Percentiles rank a stretch among this genome's conserved stretches.
These are phyloP conservation scores for Myripristis jacobus DNA, from an alignment of 2,797 vertebrate species.

Conservation along the genomic window DNA sequence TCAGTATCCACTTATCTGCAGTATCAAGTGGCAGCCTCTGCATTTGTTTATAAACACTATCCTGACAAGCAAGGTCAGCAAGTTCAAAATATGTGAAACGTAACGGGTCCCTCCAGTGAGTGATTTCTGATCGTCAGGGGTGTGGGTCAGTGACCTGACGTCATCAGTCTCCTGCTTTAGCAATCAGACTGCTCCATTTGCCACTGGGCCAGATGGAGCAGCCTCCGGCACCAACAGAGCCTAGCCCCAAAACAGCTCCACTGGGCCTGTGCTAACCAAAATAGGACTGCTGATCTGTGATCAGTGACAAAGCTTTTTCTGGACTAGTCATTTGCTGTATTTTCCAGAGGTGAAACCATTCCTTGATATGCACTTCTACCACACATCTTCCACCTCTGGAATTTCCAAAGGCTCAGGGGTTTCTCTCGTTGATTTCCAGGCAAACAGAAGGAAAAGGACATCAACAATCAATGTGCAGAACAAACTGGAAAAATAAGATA, in stretches of 20 bases:
- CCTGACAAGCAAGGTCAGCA: not conserved
- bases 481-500: conserved; percentile 10
- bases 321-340: conserved; percentile 23
- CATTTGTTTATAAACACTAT: not conserved
- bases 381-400: conserved; percentile 17
- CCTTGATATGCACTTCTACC: conserved; percentile 29
- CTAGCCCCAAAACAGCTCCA: conserved; percentile 13
- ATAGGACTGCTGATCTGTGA: conserved; percentile 10
- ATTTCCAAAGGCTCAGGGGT: conserved; percentile 16
- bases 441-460: conserved; percentile 6
- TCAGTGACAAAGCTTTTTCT: conserved; percentile 39
- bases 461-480: not conserved
- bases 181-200: conserved; percentile 23
- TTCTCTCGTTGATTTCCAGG: conserved; percentile 26
- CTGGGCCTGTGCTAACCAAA: conserved; percentile 8
- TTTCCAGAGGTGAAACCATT: conserved; percentile 44
- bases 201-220: conserved; percentile 28
- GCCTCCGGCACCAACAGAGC: conserved; percentile 15
- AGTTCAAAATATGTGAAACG: conserved; percentile 2
- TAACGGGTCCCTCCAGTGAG: not conserved
- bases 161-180: conserved; percentile 24
- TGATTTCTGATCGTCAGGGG: conserved; percentile 27
- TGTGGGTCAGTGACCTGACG: conserved; percentile 20
- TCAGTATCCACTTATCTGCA: not conserved
- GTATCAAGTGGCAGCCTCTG: not conserved